Conservation (phyloP, 2,113 vertebrate species). For the Neotragus moschatus region DNA sequence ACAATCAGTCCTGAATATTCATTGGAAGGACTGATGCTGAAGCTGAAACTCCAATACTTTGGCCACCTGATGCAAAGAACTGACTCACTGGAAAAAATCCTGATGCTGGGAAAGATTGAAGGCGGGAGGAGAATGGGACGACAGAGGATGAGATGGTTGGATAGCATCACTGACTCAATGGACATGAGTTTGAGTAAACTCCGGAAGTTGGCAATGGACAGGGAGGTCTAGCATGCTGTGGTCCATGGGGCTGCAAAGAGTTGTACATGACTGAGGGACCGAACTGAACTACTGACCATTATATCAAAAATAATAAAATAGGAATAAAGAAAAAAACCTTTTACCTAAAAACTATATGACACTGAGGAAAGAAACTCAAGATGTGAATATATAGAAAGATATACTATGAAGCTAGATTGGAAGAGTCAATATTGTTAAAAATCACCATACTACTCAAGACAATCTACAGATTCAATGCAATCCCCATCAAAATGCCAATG, state of each 20-base stretch:
- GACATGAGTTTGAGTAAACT: neutral
- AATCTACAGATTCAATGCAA: neutral
- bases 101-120: neutral
- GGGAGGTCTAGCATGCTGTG: accelerated
- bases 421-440: neutral
- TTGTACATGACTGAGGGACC: neutral
- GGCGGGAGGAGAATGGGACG: accelerated
- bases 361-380: neutral
- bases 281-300: neutral
- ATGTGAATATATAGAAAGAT: neutral
- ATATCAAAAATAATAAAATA: neutral
- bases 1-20: too few relatives aligned
- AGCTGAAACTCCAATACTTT: too few relatives aligned
- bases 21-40: too few relatives aligned
- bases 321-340: neutral
- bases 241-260: neutral
- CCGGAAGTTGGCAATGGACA: accelerated
- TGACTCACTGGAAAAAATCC: neutral
- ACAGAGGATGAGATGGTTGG: neutral
- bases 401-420: neutral
- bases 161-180: neutral
- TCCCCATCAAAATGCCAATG: neutral
- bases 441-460: neutral
- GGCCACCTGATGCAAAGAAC: neutral
- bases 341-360: neutral